Percentiles rank a stretch among this genome's conserved stretches.
phyloP scores from a whole-genome alignment of 2,797 vertebrate genomes.

The Hirundo rustica region DNA sequence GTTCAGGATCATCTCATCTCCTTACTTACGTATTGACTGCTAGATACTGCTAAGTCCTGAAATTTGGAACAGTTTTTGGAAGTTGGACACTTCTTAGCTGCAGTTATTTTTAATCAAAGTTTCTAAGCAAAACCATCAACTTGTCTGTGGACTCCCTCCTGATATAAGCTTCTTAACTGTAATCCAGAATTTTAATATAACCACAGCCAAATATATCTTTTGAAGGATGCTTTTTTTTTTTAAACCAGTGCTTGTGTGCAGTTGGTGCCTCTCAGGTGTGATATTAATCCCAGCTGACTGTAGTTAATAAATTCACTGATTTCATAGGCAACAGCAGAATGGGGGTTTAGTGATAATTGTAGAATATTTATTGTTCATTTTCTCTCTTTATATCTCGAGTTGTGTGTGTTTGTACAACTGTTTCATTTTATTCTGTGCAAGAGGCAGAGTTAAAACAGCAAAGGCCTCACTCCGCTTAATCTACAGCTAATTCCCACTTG shows the following conservation, averaged over 20 bases:
- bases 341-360: background rate
- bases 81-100: background rate
- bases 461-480: background rate
- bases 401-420: background rate
- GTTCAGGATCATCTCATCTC: background rate
- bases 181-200: conserved; percentile 29
- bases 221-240: background rate
- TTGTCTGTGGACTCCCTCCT: background rate
- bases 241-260: background rate
- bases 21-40: background rate
- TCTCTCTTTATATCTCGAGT: background rate
- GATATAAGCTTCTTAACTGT: conserved; percentile 36
- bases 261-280: background rate
- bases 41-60: background rate
- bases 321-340: background rate
- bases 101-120: background rate
- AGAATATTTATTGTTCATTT: background rate
- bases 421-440: background rate
- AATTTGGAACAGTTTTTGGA: background rate
- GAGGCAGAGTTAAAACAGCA: background rate
- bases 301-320: background rate
- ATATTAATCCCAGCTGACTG: background rate
- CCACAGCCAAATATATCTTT: background rate
- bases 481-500: background rate
- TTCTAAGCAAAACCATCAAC: conserved; percentile 2